Evolutionary conservation across 2,888 invertebrate genomes (phyloP).

Genomic region (Clanis bilineata): DNA sequence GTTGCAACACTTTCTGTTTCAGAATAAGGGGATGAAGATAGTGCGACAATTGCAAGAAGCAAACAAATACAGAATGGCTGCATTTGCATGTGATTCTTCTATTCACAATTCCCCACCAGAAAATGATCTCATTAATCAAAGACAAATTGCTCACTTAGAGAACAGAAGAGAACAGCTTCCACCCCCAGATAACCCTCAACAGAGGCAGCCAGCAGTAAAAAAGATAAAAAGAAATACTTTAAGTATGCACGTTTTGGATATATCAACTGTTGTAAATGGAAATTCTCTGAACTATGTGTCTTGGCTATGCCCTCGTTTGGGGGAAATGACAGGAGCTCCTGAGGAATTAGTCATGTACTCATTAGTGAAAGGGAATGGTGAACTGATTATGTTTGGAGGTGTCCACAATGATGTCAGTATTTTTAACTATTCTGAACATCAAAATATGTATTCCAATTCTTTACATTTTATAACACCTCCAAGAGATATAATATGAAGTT

Average conservation of each 20-base stretch:
- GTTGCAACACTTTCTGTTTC: constrained; percentile 34
- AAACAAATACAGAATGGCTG: constrained; percentile 78
- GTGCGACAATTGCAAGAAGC: constrained; percentile 76
- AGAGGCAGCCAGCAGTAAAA: constrained; percentile 75
- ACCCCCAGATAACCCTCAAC: constrained; percentile 54
- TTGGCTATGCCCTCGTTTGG: constrained; percentile 87
- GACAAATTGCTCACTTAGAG: constrained; percentile 72
- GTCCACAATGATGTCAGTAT: constrained; percentile 90
- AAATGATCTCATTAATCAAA: constrained; percentile 76
- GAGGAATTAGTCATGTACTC: constrained; percentile 96
- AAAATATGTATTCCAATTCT: constrained; percentile 87
- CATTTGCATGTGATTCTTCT: constrained; percentile 73
- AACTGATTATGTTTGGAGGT: constrained; percentile 98
- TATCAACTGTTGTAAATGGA: constrained; percentile 86
- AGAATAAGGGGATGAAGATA: constrained; percentile 77
- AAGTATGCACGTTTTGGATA: constrained; percentile 93
- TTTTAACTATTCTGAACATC: constrained; percentile 82
- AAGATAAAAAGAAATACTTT: constrained; percentile 86
- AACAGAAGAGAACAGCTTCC: constrained; percentile 62
- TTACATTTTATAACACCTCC: constrained; percentile 89
- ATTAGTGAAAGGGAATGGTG: constrained; percentile 93
- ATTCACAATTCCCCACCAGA: constrained; percentile 57
- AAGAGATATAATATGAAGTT: constrained; percentile 84
- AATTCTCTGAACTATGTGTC: constrained; percentile 84
- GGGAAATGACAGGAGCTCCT: constrained; percentile 87